phyloP scores from a whole-genome alignment of 2,113 vertebrate genomes.

The Gnathochromis pfefferi region DNA sequence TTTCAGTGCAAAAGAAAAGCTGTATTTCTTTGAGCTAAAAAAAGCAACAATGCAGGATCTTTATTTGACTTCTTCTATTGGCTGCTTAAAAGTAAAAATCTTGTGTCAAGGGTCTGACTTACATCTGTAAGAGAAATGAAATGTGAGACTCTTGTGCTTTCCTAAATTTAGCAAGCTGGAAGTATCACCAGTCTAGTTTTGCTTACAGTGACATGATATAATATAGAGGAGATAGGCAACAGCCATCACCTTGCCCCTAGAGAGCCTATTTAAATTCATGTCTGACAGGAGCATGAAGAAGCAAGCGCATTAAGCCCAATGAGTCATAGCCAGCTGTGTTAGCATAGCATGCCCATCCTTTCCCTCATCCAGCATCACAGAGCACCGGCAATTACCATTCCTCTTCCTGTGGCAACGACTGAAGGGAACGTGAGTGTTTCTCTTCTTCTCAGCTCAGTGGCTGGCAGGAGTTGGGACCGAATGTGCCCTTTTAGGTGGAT shows the following conservation, averaged over 20 bases:
- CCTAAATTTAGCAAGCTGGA: not conserved
- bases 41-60: not conserved
- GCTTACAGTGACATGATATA: constrained; percentile 2
- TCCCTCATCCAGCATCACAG: constrained; percentile 27
- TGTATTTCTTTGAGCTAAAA: not conserved
- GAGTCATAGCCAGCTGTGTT: constrained; percentile 46
- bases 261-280: constrained; percentile 4
- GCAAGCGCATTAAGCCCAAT: constrained; percentile 26
- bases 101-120: not conserved
- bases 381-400: constrained; percentile 40
- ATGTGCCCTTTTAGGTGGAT: not conserved
- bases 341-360: constrained; percentile 42
- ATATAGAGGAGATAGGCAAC: not conserved
- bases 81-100: not conserved
- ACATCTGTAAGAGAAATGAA: not conserved
- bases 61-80: not conserved
- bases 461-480: constrained; percentile 6
- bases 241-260: constrained; percentile 4
- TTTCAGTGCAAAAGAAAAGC: not conserved
- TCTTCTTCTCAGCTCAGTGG: not conserved
- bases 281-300: constrained; percentile 37
- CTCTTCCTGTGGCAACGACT: constrained; percentile 32
- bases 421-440: constrained; percentile 5
- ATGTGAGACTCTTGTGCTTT: not conserved
- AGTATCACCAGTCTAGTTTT: not conserved